Evolutionary conservation across 2,888 invertebrate genomes (phyloP).

Genomic region (Cotesia congregata): DNA sequence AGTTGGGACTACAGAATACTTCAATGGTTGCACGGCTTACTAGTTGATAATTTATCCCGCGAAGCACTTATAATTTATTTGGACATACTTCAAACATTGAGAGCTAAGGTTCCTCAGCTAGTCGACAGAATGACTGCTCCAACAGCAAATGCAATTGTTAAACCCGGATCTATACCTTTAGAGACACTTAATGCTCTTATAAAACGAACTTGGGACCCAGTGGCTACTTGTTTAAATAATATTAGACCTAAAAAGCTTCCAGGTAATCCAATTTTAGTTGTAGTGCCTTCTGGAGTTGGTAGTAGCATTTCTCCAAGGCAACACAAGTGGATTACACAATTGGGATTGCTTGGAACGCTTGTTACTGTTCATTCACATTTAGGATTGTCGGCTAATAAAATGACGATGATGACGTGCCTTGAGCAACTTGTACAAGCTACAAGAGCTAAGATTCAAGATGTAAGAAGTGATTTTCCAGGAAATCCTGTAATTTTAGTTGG

Average conservation of each 20-base stretch:
- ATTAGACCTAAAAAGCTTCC: constrained; percentile 79
- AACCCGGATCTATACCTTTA: constrained; percentile 72
- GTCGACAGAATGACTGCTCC: constrained; percentile 80
- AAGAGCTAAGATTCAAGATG: constrained; percentile 80
- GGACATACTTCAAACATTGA: constrained; percentile 81
- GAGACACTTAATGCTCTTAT: constrained; percentile 78
- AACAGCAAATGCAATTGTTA: constrained; percentile 71
- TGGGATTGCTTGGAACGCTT: constrained; percentile 79
- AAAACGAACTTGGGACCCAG: constrained; percentile 83
- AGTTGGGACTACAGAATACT: constrained; percentile 82
- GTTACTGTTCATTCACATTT: constrained; percentile 75
- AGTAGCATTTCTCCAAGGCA: constrained; percentile 72
- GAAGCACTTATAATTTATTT: constrained; percentile 81
- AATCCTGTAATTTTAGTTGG: constrained; percentile 84
- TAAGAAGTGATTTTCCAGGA: constrained; percentile 77
- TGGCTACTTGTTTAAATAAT: constrained; percentile 73
- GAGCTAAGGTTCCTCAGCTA: constrained; percentile 79
- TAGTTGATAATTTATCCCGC: constrained; percentile 79
- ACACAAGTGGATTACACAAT: constrained; percentile 79
- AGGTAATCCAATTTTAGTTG: constrained; percentile 78
- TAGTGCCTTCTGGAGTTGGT: constrained; percentile 74
- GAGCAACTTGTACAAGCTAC: constrained; percentile 79
- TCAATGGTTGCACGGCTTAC: constrained; percentile 83
- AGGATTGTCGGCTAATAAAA: constrained; percentile 64
- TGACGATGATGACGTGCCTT: constrained; percentile 73